Percentiles rank a stretch among this genome's conserved stretches.
These are phyloP conservation scores for Clarias macrocephalus DNA, from an alignment of 2,113 vertebrate genomes.

Conservation along the genomic window DNA sequence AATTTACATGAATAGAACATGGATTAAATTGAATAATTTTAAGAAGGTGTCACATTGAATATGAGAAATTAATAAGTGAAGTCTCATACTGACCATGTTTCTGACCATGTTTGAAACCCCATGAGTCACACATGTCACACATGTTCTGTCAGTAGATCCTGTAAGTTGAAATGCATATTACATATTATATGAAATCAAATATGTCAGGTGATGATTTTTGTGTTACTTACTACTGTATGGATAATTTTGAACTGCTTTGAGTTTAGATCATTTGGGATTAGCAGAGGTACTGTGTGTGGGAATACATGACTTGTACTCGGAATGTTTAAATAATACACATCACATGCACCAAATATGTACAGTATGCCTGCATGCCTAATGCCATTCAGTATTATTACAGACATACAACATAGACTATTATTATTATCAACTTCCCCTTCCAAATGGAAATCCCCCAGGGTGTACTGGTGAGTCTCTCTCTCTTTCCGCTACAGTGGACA, in stretches of 20 bases:
- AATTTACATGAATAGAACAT: neutral
- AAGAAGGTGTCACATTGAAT: neutral
- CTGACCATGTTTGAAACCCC: conserved; percentile 4
- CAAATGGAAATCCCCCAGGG: neutral
- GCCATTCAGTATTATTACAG: neutral
- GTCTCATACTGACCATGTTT: conserved; percentile 6
- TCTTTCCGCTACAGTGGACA: neutral
- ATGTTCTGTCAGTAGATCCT: neutral
- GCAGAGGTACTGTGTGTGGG: conserved; percentile 17
- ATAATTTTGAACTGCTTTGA: neutral
- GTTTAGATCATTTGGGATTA: conserved; percentile 39
- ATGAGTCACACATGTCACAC: neutral
- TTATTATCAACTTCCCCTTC: conserved; percentile 7
- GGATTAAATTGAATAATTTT: neutral
- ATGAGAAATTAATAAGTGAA: conserved; percentile 19
- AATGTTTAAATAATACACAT: neutral
- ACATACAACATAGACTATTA: neutral
- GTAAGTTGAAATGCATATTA: neutral
- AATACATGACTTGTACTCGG: conserved; percentile 30
- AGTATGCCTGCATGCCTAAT: neutral
- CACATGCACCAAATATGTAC: neutral
- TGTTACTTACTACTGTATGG: neutral
- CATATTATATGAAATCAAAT: neutral
- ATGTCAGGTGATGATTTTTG: neutral
- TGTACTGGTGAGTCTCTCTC: neutral